Conservation (phyloP, 2,888 invertebrate genomes). For the Nineta flava region DNA sequence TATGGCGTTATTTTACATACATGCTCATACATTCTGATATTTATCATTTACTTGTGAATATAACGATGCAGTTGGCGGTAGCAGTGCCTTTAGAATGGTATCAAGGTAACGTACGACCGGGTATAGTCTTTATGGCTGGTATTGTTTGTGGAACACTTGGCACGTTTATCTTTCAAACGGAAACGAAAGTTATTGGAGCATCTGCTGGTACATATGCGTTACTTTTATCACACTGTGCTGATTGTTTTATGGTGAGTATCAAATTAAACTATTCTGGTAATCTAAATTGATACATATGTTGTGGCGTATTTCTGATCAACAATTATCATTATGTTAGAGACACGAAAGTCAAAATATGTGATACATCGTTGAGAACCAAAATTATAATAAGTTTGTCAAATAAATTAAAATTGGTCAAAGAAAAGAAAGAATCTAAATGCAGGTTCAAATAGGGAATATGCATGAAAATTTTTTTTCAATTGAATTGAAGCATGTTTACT, state of each 20-base stretch:
- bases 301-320: no score
- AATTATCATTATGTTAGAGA: no score
- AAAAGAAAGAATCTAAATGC: no score
- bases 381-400: no score
- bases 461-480: no score
- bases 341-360: no score
- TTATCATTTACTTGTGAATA: conserved; percentile 62
- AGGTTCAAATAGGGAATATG: no score
- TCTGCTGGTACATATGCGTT: conserved; percentile 84
- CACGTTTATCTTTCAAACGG: conserved; percentile 52
- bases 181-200: conserved; percentile 67
- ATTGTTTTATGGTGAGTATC: conserved; percentile 23
- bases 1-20: conserved; percentile 69
- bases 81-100: conserved; percentile 46
- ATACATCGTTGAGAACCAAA: no score
- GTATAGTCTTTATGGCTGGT: conserved; percentile 55
- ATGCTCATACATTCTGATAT: conserved; percentile 63
- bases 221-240: conserved; percentile 71
- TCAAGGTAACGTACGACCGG: conserved; percentile 57
- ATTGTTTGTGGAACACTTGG: conserved; percentile 61
- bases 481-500: no score
- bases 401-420: no score
- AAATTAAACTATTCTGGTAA: no score
- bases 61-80: conserved; percentile 44
- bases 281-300: no score